Conservation (phyloP, 2,113 vertebrate species). For the Actinemys pallida region DNA sequence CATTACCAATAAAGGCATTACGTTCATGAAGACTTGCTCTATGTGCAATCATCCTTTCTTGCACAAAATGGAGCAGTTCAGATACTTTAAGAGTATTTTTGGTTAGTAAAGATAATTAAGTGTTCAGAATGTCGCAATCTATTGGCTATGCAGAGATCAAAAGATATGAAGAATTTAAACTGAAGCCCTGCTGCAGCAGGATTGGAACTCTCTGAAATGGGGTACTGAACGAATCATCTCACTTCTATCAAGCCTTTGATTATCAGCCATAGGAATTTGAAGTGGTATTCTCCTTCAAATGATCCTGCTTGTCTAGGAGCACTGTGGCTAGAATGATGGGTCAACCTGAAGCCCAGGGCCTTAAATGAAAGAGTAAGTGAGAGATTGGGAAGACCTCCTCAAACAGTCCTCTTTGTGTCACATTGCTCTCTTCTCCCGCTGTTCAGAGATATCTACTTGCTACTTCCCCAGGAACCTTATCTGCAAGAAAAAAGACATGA, state of each 20-base stretch:
- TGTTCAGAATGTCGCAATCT: not conserved
- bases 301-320: not conserved
- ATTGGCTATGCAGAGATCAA: not conserved
- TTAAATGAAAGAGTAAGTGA: not conserved
- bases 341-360: not conserved
- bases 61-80: not conserved
- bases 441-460: not conserved
- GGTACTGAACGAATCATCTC: not conserved
- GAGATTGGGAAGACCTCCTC: not conserved
- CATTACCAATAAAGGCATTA: not conserved
- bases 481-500: rapidly evolving
- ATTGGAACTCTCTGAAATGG: not conserved
- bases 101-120: not conserved
- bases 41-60: not conserved
- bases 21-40: not conserved
- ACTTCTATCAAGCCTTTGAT: not conserved
- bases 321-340: not conserved
- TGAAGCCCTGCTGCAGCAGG: not conserved
- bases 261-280: not conserved
- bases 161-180: not conserved
- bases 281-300: not conserved
- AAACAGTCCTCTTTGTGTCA: not conserved
- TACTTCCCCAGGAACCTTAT: not conserved
- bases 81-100: rapidly evolving
- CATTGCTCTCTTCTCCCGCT: rapidly evolving